A percentile compares a stretch with the other conserved stretches of the same genome.
phyloP scores from a whole-genome alignment of 1,140 invertebrate genomes.

The Coptotermes formosanus region DNA sequence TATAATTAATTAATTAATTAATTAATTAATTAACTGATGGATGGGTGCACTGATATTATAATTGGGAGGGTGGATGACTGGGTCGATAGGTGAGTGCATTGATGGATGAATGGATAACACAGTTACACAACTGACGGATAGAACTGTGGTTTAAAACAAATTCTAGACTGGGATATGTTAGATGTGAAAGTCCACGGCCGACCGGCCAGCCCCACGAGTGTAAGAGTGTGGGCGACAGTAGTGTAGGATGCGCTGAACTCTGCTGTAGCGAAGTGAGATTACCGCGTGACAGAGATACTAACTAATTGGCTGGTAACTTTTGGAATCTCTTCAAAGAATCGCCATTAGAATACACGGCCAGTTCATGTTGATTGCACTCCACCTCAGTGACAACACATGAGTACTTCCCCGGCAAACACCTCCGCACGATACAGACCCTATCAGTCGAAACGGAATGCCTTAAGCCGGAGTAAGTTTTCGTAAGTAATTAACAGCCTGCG shows the following conservation, averaged over 20 bases:
- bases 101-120: too few relatives aligned
- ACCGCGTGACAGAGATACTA: not conserved
- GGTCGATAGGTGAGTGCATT: too few relatives aligned
- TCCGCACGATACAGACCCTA: not conserved
- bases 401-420: not conserved
- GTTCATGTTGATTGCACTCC: not conserved
- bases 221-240: too few relatives aligned
- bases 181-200: too few relatives aligned
- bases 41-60: not conserved
- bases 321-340: not conserved
- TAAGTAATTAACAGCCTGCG: too few relatives aligned
- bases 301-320: not conserved
- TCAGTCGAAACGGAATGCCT: not conserved
- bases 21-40: not conserved
- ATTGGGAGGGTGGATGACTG: not conserved
- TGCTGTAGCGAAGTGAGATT: not conserved
- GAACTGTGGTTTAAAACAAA: too few relatives aligned
- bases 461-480: not conserved
- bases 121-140: too few relatives aligned
- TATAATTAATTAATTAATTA: not conserved
- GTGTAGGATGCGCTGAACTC: not conserved
- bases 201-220: too few relatives aligned
- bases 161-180: too few relatives aligned
- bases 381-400: constrained; percentile 13
- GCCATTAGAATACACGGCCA: not conserved